phyloP scores from a whole-genome alignment of 2,797 vertebrate genomes.

The Babyrousa celebensis region DNA sequence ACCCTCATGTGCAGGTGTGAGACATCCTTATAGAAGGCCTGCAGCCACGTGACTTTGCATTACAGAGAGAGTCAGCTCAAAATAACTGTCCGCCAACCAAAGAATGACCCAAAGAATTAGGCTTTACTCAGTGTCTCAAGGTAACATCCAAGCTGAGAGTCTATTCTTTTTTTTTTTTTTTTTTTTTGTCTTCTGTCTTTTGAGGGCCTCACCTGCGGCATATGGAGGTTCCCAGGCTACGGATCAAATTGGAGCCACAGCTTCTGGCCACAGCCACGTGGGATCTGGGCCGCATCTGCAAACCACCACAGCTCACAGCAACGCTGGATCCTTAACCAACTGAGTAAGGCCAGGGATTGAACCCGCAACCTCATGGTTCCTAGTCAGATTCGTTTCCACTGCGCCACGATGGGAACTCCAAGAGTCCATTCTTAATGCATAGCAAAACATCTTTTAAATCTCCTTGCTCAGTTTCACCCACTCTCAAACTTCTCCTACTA shows the following conservation, averaged over 20 bases:
- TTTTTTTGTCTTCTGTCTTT: no score
- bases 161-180: background rate
- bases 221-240: no score
- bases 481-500: background rate
- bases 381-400: no score
- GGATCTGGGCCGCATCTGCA: no score
- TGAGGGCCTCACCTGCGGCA: no score
- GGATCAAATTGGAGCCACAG: no score
- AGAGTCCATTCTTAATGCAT: background rate
- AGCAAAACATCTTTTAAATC: constrained; percentile 1
- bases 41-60: background rate
- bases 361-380: no score
- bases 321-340: no score
- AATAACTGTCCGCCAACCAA: background rate
- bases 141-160: background rate
- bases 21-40: background rate
- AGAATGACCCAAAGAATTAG: background rate
- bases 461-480: background rate
- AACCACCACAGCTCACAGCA: no score
- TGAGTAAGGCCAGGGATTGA: no score
- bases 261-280: no score
- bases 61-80: background rate
- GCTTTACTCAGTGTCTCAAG: constrained; percentile 15
- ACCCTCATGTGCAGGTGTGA: fast-evolving
- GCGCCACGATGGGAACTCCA: background rate